Evolutionary conservation across 2,888 invertebrate species (phyloP), one percentile per base, ranked within the genome.

Genomic region (Gisinianus flammeolus): DNA sequence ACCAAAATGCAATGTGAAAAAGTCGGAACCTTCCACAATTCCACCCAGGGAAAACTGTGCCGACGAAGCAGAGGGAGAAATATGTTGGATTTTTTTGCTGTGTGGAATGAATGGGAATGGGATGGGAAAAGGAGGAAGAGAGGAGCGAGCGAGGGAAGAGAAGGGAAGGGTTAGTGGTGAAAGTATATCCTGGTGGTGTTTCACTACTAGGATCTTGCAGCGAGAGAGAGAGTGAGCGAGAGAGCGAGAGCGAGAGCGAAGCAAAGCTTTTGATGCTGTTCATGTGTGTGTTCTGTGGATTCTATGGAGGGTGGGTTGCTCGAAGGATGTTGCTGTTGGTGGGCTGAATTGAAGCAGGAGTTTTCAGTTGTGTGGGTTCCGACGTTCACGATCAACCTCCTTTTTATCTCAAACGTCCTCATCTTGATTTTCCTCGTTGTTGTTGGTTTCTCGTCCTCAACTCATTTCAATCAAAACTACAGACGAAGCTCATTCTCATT

Each of bases 351-450:
- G 44, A 44, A 19, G 44, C n/a, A 44, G 19, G 44, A 44, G 44
- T 44, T 2, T 19, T 44, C 44, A 16, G 44, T 19, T 6, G 19
- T 19, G 12, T 12, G 44, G 16, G 44, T 44, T 19, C 62, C 62
- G 62, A 62, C 62, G 62, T 62, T 28, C 62, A 62, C 62, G 62
- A 62, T 62, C 26, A 62, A 62, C 62, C 28, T 62, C 26, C 62
- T 28, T 26, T 26, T 26, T 62, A 16, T 62, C 26, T 28, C 12
- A 44, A 44, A 12, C 19, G 3, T 2, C 12, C 12, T 1, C 44
- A 44, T 44, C 44, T 44, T 12, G 35, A 5, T 16, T 44, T 19
- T 44, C 3, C 8, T 44, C 3, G 12, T 12, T 44, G 35, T 35
- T 44, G 44, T 44, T 44, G 12, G 16, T 16, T 44, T 6, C 8